Percentiles rank a stretch among this genome's conserved stretches.
These are phyloP conservation scores for Agrypnus murinus DNA, from an alignment of 2,888 invertebrate species.

Conservation along the genomic window DNA sequence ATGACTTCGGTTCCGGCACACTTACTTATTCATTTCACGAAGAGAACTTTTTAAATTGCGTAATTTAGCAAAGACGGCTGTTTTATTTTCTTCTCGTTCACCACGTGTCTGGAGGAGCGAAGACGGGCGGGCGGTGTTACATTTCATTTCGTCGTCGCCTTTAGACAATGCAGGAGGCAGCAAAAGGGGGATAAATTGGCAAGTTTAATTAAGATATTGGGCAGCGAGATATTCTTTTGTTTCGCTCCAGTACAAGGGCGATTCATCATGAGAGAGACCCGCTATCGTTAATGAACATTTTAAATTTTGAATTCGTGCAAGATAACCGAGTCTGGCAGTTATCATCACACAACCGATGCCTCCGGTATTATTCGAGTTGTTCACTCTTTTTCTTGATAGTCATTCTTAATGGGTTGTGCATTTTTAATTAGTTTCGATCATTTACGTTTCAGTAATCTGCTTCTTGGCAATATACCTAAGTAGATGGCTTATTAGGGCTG, in stretches of 20 bases:
- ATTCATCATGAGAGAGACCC: conserved; percentile 68
- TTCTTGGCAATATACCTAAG: too few species aligned
- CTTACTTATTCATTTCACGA: conserved; percentile 73
- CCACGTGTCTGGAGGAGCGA: conserved; percentile 52
- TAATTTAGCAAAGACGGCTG: conserved; percentile 69
- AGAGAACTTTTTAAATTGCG: conserved; percentile 72
- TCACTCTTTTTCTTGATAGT: conserved; percentile 25
- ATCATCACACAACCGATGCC: conserved; percentile 39
- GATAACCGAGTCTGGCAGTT: conserved; percentile 43
- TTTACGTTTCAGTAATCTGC: not conserved
- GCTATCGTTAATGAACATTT: conserved; percentile 70
- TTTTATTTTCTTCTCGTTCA: conserved; percentile 64
- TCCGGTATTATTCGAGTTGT: conserved; percentile 26
- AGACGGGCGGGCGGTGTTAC: conserved; percentile 59
- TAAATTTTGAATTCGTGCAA: conserved; percentile 64
- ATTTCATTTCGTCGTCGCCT: conserved; percentile 67
- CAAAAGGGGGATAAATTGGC: conserved; percentile 70
- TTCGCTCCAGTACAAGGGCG: conserved; percentile 67
- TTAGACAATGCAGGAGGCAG: conserved; percentile 52
- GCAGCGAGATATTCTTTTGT: conserved; percentile 71
- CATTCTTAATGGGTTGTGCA: conserved; percentile 23
- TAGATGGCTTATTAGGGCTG: too few species aligned
- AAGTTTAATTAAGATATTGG: conserved; percentile 74
- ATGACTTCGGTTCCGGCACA: conserved; percentile 67
- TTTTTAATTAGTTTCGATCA: conserved; percentile 34